A percentile compares a stretch with the other conserved stretches of the same genome.
These are phyloP conservation scores for Heliothis peltigera DNA, from an alignment of 2,888 invertebrate species.

Conservation along the genomic window DNA sequence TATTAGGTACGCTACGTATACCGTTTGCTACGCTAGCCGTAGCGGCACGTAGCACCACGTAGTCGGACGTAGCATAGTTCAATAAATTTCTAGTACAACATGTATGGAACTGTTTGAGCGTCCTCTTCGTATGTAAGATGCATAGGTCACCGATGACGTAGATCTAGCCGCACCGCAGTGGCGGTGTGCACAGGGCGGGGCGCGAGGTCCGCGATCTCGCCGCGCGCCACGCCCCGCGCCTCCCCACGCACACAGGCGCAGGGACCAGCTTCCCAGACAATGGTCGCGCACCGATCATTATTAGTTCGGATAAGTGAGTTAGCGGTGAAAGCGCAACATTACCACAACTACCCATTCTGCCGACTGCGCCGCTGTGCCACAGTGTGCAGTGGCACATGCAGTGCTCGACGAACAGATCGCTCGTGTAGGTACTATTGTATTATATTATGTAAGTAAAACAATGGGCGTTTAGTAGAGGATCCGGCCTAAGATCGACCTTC, in stretches of 20 bases:
- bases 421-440: no score
- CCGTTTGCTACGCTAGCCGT: conserved; percentile 26
- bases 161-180: conserved; percentile 40
- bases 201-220: conserved; percentile 49
- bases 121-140: not conserved
- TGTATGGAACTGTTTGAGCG: not conserved
- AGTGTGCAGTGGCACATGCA: no score
- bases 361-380: not conserved
- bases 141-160: conserved; percentile 3
- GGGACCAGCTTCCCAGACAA: conserved; percentile 55
- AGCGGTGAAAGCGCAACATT: conserved; percentile 45
- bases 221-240: conserved; percentile 58
- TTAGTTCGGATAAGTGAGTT: conserved; percentile 60
- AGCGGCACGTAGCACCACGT: conserved; percentile 16
- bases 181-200: conserved; percentile 30
- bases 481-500: no score
- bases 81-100: not conserved
- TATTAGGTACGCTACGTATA: conserved; percentile 9
- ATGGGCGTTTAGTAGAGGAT: no score
- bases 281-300: conserved; percentile 54
- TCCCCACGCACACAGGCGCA: conserved; percentile 36
- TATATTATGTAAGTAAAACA: no score
- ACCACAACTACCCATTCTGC: no score
- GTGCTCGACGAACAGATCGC: no score
- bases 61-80: conserved; percentile 29